Base-by-base conservation (phyloP, 2,888 invertebrate genomes). In the Apamea crenata region DNA sequence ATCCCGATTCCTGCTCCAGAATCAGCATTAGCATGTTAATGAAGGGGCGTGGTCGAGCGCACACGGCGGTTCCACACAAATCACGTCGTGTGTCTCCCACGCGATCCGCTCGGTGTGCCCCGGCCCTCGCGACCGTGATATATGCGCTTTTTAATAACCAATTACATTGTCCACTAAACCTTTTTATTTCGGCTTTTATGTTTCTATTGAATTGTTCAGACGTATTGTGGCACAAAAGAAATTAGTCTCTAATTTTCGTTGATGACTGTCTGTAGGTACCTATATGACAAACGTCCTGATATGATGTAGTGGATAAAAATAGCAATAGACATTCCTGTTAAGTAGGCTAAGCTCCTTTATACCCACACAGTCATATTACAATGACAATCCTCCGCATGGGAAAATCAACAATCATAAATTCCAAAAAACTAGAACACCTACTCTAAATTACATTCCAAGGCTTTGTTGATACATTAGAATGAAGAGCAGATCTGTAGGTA, bases 1-100 rank as follows among this genome's bases (percentile, higher is more conserved):
- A 90, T 92, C 92, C 92, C 90, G 88, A 89, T 90, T 65, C 74
- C 72, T 87, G 91, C 92, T 92, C 94, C 93, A 94, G 94, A 93
- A 92, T 93, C 94, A 86, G 92, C 91, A 96, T 96, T 96, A 96
- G 94, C 95, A 96, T 96, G 95, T 95, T 96, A 96, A 96, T 96
- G 96, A 96, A 96, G 94, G 94, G 96, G 96, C 96, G 96, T 93
- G 91, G 84, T 82, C 84, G 80, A 70, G 71, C 77, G 83, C 77
- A 63, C 69, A 74, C 87, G 74, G 85, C 80, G 89, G 90, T 89
- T 88, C 91, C 92, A 91, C 93, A 94, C 95, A 94, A 95, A 95
- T 95, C 94, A 93, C 90, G 92, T 91, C 93, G 90, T 89, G 87
- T 89, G 90, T 92, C 93, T 93, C 94, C 93, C 93, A 93, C 94